phyloP scores from a whole-genome alignment of 2,797 vertebrate species.

The Salarias fasciatus region DNA sequence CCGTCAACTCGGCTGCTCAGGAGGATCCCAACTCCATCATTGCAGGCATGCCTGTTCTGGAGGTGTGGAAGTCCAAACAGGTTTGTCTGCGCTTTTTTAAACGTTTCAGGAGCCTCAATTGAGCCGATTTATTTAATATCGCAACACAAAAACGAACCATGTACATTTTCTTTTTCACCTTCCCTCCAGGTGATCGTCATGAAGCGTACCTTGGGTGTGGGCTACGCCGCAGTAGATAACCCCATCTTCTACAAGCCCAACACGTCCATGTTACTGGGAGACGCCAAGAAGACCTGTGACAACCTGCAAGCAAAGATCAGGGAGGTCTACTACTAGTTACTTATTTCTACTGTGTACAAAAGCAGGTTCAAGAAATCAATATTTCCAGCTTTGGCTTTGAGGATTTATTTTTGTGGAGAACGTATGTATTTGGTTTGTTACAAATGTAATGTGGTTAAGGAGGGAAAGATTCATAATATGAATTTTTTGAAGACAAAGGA shows the following conservation, averaged over 20 bases:
- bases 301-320: conserved; percentile 80
- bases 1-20: conserved; percentile 83
- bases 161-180: too few relatives aligned
- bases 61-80: conserved; percentile 85
- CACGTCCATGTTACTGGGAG: conserved; percentile 84
- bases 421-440: conserved; percentile 10
- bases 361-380: conserved; percentile 3
- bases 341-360: conserved; percentile 14
- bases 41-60: conserved; percentile 79
- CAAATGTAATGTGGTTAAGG: conserved; percentile 19
- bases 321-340: conserved; percentile 72
- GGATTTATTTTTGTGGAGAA: not conserved
- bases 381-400: conserved; percentile 18
- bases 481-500: conserved; percentile 24
- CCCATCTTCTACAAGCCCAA: conserved; percentile 87
- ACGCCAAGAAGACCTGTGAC: conserved; percentile 85
- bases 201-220: conserved; percentile 86
- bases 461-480: conserved; percentile 8
- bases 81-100: conserved; percentile 44
- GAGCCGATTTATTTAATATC: too few relatives aligned
- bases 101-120: not conserved
- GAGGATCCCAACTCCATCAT: conserved; percentile 84
- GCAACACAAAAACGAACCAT: too few relatives aligned
- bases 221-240: conserved; percentile 87
- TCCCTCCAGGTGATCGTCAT: conserved; percentile 88